These are phyloP conservation scores for Tuberolachnus salignus DNA, from an alignment of 2,888 invertebrate species.

Conservation along the genomic window DNA sequence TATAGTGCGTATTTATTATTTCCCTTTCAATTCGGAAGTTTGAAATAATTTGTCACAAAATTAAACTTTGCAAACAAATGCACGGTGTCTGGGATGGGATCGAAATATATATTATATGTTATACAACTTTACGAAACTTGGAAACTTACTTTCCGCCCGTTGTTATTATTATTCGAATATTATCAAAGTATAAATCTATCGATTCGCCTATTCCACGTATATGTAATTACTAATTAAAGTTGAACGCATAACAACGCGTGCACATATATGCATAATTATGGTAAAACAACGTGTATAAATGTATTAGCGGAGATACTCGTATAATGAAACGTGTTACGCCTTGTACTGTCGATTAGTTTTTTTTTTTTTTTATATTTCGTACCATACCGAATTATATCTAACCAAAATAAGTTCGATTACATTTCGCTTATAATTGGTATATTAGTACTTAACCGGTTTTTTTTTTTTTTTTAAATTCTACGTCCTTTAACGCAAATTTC, in stretches of 20 bases:
- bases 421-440: too few species aligned
- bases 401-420: too few species aligned
- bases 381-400: too few species aligned
- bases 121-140: background rate
- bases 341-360: too few species aligned
- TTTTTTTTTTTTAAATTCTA: too few species aligned
- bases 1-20: background rate
- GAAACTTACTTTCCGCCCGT: background rate
- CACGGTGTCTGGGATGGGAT: background rate
- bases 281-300: background rate
- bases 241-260: background rate
- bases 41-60: slow-evolving; percentile 37
- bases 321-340: too few species aligned
- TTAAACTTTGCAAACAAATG: background rate
- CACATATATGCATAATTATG: background rate
- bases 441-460: too few species aligned
- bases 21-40: background rate
- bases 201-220: background rate
- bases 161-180: slow-evolving; percentile 17
- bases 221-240: background rate
- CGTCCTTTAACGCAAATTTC: too few species aligned
- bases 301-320: too few species aligned
- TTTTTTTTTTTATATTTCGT: too few species aligned
- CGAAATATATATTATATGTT: slow-evolving; percentile 1
- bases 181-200: background rate